phyloP scores from a whole-genome alignment of 2,888 invertebrate genomes.

The Autographa gamma region DNA sequence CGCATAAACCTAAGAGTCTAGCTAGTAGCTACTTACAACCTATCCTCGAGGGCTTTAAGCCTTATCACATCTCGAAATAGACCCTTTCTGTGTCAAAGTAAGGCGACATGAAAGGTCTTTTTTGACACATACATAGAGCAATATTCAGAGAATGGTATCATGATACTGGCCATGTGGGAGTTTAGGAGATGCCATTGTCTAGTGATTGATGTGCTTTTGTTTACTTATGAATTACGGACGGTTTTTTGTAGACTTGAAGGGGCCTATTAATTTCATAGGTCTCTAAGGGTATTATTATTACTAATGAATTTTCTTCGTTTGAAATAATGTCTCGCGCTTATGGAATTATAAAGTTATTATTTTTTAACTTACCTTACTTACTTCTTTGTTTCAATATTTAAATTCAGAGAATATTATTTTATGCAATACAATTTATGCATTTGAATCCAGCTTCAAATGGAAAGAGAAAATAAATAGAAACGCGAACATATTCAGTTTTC shows the following conservation, averaged over 20 bases:
- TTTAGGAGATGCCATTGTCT: conserved; percentile 20
- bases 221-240: neutral
- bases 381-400: conserved; percentile 1
- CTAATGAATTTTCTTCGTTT: conserved; percentile 4
- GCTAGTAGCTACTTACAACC: conserved; percentile 14
- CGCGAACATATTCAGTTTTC: neutral
- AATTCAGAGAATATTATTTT: neutral
- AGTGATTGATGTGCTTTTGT: conserved; percentile 6
- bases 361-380: neutral
- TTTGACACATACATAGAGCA: conserved; percentile 18
- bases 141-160: conserved; percentile 32
- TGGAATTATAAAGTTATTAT: neutral
- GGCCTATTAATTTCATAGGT: neutral
- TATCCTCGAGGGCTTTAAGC: conserved; percentile 31
- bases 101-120: conserved; percentile 24
- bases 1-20: conserved; percentile 24
- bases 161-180: conserved; percentile 39
- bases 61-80: conserved; percentile 17
- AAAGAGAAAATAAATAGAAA: neutral
- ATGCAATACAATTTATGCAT: neutral
- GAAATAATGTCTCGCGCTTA: neutral
- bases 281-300: neutral
- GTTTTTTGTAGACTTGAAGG: neutral
- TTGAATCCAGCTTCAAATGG: neutral
- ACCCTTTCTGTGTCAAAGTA: conserved; percentile 19